A percentile compares a stretch with the other conserved stretches of the same genome.
phyloP scores from a whole-genome alignment of 92 coral and sea anemone genomes.

The Chrysogorgia sp. region DNA sequence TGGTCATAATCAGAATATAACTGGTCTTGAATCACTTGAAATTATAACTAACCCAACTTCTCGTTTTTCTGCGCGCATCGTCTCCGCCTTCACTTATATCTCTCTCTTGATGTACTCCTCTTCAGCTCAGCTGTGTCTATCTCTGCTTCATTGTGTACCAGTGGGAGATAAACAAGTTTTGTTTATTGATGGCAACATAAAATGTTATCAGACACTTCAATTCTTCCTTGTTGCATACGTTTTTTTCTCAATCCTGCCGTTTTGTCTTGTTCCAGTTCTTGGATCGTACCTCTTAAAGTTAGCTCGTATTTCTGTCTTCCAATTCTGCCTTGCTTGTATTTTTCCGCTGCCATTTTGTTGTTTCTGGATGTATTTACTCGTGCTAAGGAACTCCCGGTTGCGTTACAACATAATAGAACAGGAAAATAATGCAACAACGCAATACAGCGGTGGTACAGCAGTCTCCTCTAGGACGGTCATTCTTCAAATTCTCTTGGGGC shows the following conservation, averaged over 20 bases:
- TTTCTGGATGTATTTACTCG: conserved; percentile 23
- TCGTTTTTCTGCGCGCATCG: conserved; percentile 20
- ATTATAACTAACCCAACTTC: neutral
- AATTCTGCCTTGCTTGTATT: conserved; percentile 34
- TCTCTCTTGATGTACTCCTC: no score
- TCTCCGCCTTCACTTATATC: no score
- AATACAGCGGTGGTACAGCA: neutral
- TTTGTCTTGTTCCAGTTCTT: no score
- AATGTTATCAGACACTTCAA: conserved; percentile 36
- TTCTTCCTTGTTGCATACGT: conserved; percentile 24
- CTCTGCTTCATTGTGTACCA: conserved; percentile 32
- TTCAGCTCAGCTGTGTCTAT: conserved; percentile 22
- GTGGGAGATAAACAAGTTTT: conserved; percentile 2
- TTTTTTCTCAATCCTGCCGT: conserved; percentile 16
- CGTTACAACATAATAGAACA: no score
- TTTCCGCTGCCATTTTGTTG: conserved; percentile 34
- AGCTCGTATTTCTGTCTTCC: conserved; percentile 13
- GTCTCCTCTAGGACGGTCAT: neutral
- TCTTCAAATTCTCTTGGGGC: conserved; percentile 28
- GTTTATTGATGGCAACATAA: conserved; percentile 27
- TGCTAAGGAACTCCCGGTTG: neutral
- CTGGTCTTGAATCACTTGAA: neutral
- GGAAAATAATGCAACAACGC: neutral
- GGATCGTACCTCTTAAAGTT: conserved; percentile 17
- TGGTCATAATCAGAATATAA: neutral